Evolutionary conservation across 2,888 invertebrate genomes (phyloP).

Genomic region (Drepana falcataria): DNA sequence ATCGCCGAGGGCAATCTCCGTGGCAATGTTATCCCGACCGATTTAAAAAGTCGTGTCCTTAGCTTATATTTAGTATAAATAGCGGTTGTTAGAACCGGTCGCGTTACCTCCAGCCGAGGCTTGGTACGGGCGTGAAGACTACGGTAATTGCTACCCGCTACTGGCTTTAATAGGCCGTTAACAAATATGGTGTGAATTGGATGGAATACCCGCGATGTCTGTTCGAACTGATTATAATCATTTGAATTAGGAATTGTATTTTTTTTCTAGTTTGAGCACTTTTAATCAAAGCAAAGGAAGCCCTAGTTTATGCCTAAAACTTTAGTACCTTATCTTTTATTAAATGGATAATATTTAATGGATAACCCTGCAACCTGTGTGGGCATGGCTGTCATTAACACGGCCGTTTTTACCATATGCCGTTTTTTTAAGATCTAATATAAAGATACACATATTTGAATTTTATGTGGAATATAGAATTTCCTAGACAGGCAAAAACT

Average conservation of each 20-base stretch:
- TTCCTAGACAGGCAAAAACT: too few relatives aligned
- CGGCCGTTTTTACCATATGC: too few relatives aligned
- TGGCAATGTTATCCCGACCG: conserved; percentile 30
- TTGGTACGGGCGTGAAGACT: conserved; percentile 29
- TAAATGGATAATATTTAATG: too few relatives aligned
- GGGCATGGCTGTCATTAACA: too few relatives aligned
- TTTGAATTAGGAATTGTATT: background rate
- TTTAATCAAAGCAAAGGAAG: too few relatives aligned
- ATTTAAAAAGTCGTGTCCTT: conserved; percentile 27
- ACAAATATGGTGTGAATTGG: conserved; percentile 64
- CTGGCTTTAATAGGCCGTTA: conserved; percentile 54
- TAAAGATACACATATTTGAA: too few relatives aligned
- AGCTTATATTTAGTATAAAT: conserved; percentile 12
- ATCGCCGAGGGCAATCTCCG: conserved; percentile 27
- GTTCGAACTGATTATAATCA: background rate
- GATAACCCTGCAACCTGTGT: too few relatives aligned
- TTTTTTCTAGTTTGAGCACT: background rate
- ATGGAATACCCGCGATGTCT: background rate
- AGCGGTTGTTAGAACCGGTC: conserved; percentile 24
- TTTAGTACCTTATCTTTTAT: too few relatives aligned
- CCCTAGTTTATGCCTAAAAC: too few relatives aligned
- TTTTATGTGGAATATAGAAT: too few relatives aligned
- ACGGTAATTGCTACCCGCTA: conserved; percentile 51
- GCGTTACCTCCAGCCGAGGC: conserved; percentile 16
- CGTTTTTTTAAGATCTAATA: too few relatives aligned